Evolutionary conservation across 1,140 invertebrate species (phyloP).

Genomic region (Chionoecetes opilio): DNA sequence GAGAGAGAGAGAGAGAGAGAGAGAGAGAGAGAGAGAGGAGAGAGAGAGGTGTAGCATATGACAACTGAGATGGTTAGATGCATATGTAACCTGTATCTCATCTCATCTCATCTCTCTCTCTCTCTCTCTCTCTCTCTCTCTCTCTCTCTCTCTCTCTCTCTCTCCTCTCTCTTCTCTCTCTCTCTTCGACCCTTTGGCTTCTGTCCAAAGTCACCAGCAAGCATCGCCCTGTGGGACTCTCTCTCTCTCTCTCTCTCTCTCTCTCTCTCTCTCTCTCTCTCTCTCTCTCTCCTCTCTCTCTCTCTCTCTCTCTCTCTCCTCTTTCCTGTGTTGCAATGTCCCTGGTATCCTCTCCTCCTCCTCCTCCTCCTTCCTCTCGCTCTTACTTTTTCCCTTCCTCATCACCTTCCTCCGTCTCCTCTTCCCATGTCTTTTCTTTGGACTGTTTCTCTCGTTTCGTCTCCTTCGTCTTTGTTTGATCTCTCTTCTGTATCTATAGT

Average conservation of each 20-base stretch:
- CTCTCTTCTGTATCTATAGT: neutral
- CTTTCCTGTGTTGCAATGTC: neutral
- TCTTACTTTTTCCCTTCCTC: neutral
- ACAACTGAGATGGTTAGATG: neutral
- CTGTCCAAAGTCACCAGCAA: neutral
- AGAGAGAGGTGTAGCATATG: neutral
- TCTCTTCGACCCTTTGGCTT: neutral
- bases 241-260: neutral
- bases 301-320: neutral
- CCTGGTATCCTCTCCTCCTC: neutral
- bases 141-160: slow-evolving; percentile 8
- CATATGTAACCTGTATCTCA: neutral
- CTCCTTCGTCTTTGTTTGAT: neutral
- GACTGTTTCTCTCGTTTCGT: neutral
- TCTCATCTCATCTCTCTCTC: slow-evolving; percentile 8
- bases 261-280: neutral
- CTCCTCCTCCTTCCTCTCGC: neutral
- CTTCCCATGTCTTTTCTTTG: neutral
- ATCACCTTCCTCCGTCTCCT: neutral
- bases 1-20: too few species aligned
- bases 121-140: neutral
- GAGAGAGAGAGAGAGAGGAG: too few species aligned
- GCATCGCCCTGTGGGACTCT: neutral
- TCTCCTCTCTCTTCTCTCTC: neutral
- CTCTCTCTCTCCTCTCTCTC: neutral